These are phyloP conservation scores for Morone saxatilis DNA, from an alignment of 2,113 vertebrate species.

Conservation along the genomic window DNA sequence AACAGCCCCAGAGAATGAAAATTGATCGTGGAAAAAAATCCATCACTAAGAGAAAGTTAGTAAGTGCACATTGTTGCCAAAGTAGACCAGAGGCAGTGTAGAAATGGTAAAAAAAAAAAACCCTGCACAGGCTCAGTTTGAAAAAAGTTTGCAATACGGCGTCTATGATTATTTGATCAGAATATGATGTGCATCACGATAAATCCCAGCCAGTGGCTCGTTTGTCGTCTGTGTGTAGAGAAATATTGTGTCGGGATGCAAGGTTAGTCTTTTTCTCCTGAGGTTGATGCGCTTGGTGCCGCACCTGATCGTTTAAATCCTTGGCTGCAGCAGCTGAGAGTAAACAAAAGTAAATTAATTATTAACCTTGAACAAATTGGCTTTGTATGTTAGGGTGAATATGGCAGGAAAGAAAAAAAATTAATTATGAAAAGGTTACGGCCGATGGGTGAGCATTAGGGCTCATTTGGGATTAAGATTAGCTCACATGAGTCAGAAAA, in stretches of 20 bases:
- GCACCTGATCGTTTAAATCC: not conserved
- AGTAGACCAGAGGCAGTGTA: slow-evolving; percentile 8
- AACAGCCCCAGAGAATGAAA: slow-evolving; percentile 49
- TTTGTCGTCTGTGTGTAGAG: not conserved
- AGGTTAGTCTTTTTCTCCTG: slow-evolving; percentile 4
- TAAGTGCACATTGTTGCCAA: slow-evolving; percentile 46
- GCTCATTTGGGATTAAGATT: not conserved
- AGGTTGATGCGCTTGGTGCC: not conserved
- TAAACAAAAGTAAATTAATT: slow-evolving; percentile 16
- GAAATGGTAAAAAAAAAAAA: not conserved
- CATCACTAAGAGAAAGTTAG: slow-evolving; percentile 33
- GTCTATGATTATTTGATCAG: slow-evolving; percentile 13
- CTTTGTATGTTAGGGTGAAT: slow-evolving; percentile 2
- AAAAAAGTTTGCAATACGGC: slow-evolving; percentile 11
- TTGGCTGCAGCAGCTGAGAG: slow-evolving; percentile 5
- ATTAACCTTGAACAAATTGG: slow-evolving; percentile 16
- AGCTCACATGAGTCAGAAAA: slow-evolving; percentile 6
- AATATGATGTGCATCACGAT: slow-evolving; percentile 19
- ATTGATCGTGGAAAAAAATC: slow-evolving; percentile 40
- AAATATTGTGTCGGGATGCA: slow-evolving; percentile 13
- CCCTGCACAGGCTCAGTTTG: not conserved
- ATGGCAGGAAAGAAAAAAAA: not conserved
- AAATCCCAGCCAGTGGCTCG: slow-evolving; percentile 13
- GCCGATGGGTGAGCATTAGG: not conserved
- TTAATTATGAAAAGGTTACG: not conserved